phyloP scores from a whole-genome alignment of 1,140 invertebrate genomes.

The Orius insidiosus region DNA sequence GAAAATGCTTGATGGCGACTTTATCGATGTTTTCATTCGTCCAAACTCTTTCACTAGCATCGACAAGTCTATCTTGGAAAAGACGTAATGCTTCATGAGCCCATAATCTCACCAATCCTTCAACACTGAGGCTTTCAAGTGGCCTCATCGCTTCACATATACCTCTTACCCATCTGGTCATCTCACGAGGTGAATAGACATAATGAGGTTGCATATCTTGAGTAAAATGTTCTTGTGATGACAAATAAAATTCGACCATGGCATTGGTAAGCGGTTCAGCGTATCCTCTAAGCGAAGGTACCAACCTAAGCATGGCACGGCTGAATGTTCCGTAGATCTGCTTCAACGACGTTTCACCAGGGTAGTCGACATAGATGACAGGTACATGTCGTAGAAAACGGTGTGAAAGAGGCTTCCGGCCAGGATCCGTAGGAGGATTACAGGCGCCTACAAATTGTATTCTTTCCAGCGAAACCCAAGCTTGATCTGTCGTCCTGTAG shows the following conservation, averaged over 20 bases:
- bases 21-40: constrained; percentile 96
- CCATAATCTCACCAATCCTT: constrained; percentile 92
- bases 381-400: constrained; percentile 88
- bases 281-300: constrained; percentile 75
- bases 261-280: constrained; percentile 94
- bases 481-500: constrained; percentile 83
- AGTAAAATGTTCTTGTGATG: constrained; percentile 93
- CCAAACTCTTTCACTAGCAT: constrained; percentile 88
- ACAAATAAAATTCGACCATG: constrained; percentile 97
- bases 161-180: constrained; percentile 97
- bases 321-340: constrained; percentile 99
- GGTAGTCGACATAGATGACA: constrained; percentile 99
- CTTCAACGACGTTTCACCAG: constrained; percentile 89
- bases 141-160: constrained; percentile 96
- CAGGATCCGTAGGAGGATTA: constrained; percentile 98
- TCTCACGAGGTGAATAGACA: constrained; percentile 98
- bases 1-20: constrained; percentile 91
- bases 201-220: constrained; percentile 99
- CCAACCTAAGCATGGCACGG: constrained; percentile 85
- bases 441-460: constrained; percentile 99
- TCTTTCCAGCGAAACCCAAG: constrained; percentile 90
- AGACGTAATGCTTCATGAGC: constrained; percentile 94
- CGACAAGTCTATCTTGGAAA: constrained; percentile 92
- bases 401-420: constrained; percentile 91
- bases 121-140: constrained; percentile 74